Evolutionary conservation across 1,140 invertebrate genomes (phyloP).

Genomic region (Lamellibrachia luymesi): DNA sequence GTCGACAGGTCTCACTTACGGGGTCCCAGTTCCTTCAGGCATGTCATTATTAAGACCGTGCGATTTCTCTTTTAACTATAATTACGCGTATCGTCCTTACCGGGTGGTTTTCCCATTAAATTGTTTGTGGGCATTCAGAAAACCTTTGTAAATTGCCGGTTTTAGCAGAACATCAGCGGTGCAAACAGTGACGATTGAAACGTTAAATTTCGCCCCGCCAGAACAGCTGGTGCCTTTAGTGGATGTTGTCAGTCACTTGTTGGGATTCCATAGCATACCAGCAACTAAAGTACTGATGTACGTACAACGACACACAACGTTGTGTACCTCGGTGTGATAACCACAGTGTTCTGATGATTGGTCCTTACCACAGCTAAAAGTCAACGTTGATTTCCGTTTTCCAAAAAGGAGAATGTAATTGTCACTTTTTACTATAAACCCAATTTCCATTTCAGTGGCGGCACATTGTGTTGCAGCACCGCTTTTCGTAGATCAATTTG

Average conservation of each 20-base stretch:
- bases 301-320: too few relatives aligned
- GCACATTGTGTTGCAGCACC: neutral
- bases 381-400: neutral
- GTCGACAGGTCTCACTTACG: neutral
- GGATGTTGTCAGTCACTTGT: neutral
- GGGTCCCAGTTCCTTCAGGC: neutral
- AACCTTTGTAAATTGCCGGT: neutral
- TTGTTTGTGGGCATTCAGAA: neutral
- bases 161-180: neutral
- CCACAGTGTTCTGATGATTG: neutral
- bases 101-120: neutral
- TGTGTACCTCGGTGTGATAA: neutral
- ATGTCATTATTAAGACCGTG: neutral
- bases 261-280: neutral
- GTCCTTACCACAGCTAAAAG: neutral
- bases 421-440: neutral
- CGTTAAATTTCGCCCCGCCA: neutral
- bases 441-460: neutral
- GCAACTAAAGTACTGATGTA: neutral
- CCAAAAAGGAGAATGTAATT: too few relatives aligned
- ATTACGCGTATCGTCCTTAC: neutral
- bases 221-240: neutral
- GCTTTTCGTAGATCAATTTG: neutral
- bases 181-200: neutral
- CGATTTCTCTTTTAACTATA: neutral